These are phyloP conservation scores for Hapalemur alaotrensis DNA, from an alignment of 2,797 vertebrate genomes.

Conservation along the genomic window DNA sequence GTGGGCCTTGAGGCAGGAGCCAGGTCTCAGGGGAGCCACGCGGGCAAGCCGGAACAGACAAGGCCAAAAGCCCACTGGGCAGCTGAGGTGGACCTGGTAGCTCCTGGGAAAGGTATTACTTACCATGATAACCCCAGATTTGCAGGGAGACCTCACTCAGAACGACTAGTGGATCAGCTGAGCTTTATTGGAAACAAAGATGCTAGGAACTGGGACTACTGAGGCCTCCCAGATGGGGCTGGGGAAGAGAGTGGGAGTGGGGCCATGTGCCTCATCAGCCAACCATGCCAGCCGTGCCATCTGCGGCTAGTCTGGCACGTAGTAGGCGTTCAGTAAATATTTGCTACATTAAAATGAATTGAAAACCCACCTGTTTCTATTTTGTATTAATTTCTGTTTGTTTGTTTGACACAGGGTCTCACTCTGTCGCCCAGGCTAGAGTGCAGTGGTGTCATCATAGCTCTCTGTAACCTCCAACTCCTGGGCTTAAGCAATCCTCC, in stretches of 20 bases:
- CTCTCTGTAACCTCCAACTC: background rate
- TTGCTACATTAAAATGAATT: background rate
- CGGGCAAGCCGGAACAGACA: background rate
- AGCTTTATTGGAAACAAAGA: background rate
- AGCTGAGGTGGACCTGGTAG: background rate
- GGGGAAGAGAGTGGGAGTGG: background rate
- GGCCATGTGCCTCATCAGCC: background rate
- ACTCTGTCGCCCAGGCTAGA: background rate
- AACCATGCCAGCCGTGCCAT: background rate
- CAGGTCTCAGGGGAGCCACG: background rate
- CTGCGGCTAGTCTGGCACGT: constrained; percentile 37
- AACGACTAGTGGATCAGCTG: background rate
- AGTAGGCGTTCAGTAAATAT: constrained; percentile 67
- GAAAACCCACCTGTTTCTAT: constrained; percentile 8
- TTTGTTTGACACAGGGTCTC: background rate
- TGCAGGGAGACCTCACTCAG: background rate
- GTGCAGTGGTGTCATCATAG: background rate
- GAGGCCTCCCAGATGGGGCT: constrained; percentile 47
- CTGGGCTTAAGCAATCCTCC: too few species aligned
- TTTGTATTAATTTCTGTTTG: constrained; percentile 21
- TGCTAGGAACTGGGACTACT: background rate
- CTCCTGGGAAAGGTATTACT: background rate
- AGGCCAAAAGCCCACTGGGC: background rate
- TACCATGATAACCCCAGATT: background rate
- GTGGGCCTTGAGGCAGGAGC: background rate